phyloP scores from a whole-genome alignment of 2,113 vertebrate species.

The Glaucidium brasilianum region DNA sequence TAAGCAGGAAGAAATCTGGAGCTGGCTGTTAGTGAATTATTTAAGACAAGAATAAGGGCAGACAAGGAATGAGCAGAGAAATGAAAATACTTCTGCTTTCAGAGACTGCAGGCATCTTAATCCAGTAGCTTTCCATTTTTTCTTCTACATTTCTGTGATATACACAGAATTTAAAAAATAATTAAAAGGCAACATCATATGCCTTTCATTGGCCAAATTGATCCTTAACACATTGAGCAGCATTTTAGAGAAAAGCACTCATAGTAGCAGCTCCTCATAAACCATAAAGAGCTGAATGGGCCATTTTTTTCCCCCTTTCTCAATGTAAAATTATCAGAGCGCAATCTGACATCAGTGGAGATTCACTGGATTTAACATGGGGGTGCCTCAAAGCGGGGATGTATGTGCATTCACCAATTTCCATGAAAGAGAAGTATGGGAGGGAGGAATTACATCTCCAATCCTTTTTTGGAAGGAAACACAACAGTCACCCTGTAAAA shows the following conservation, averaged over 20 bases:
- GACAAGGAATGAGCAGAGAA: not conserved
- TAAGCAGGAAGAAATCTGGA: conserved; percentile 45
- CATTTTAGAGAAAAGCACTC: not conserved
- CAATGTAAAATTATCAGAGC: not conserved
- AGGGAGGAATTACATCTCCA: not conserved
- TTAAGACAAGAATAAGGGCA: conserved; percentile 24
- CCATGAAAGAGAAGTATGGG: not conserved
- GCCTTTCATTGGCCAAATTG: not conserved
- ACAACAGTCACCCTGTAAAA: not conserved
- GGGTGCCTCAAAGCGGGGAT: not conserved
- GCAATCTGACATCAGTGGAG: not conserved
- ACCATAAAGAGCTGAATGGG: not conserved
- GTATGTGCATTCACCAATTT: not conserved
- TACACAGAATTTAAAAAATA: not conserved
- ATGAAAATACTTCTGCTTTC: not conserved
- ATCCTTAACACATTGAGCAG: not conserved
- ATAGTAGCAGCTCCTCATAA: not conserved
- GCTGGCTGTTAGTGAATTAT: conserved; percentile 50
- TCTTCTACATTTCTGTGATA: not conserved
- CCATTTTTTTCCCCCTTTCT: not conserved
- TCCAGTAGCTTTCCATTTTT: not conserved
- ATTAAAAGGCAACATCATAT: not conserved
- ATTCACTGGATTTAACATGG: not conserved
- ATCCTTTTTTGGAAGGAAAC: not conserved
- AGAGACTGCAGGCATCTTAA: not conserved